phyloP scores from a whole-genome alignment of 2,113 vertebrate genomes.

The Xenopus laevis region DNA sequence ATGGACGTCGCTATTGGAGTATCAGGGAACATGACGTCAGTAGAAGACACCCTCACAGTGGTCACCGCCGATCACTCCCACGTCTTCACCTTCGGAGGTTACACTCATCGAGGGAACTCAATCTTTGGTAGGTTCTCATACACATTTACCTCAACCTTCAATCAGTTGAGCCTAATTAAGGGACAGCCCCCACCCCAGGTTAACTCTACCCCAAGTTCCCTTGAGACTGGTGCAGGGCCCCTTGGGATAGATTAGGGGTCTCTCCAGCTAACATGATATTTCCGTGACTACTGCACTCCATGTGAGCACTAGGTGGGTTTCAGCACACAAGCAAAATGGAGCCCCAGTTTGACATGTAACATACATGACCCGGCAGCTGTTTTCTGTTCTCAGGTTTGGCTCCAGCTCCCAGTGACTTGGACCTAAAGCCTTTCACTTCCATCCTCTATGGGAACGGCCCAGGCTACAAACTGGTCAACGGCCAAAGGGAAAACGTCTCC shows the following conservation, averaged over 20 bases:
- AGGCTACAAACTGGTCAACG: conserved; percentile 76
- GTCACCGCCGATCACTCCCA: conserved; percentile 95
- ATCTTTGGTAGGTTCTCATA: conserved; percentile 80
- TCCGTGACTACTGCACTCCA: no score
- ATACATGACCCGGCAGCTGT: no score
- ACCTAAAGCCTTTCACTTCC: conserved; percentile 88
- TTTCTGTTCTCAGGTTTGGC: conserved; percentile 69
- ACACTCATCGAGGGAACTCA: conserved; percentile 81
- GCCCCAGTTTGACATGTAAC: no score
- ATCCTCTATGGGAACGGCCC: conserved; percentile 93
- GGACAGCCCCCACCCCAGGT: no score
- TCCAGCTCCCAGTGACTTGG: conserved; percentile 83
- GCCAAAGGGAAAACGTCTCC: conserved; percentile 81
- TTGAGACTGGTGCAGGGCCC: no score
- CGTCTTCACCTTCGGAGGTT: conserved; percentile 90
- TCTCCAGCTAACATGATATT: no score
- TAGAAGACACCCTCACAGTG: conserved; percentile 77
- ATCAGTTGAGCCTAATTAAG: no score
- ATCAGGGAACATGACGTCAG: conserved; percentile 69
- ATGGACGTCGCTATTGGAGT: conserved; percentile 83
- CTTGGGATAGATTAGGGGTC: no score
- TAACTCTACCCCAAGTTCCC: no score
- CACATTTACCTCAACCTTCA: no score
- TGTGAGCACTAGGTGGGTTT: no score
- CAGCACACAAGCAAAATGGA: no score